Conservation (phyloP, 2,113 vertebrate genomes). For the Bubalus kerabau region DNA sequence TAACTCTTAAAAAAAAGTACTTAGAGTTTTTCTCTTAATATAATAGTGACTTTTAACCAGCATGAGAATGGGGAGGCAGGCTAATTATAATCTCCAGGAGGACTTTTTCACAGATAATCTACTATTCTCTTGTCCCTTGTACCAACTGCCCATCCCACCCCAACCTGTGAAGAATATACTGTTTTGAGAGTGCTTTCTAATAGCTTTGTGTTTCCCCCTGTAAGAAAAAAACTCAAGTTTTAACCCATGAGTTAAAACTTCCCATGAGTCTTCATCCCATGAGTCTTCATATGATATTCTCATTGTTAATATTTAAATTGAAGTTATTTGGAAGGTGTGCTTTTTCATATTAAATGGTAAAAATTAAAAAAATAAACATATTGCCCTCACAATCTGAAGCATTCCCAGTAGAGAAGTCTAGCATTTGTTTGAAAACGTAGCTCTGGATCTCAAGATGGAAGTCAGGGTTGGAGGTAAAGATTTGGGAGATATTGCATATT, state of each 20-base stretch:
- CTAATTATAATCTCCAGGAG: neutral
- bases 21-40: neutral
- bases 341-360: neutral
- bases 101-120: neutral
- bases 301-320: constrained; percentile 3
- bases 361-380: neutral
- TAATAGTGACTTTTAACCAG: neutral
- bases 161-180: neutral
- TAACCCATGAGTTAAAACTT: neutral
- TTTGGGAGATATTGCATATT: neutral
- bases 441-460: neutral
- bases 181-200: neutral
- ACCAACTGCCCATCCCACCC: neutral
- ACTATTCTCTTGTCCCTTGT: neutral
- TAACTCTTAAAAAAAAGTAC: neutral
- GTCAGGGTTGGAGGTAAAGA: neutral
- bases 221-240: neutral
- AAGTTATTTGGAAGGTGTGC: neutral
- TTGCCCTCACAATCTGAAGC: neutral
- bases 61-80: neutral
- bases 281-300: neutral
- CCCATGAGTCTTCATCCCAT: neutral
- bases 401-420: neutral
- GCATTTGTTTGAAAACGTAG: neutral
- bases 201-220: neutral